Base-by-base conservation (phyloP, 2,113 vertebrate species). In the Setophaga coronata region DNA sequence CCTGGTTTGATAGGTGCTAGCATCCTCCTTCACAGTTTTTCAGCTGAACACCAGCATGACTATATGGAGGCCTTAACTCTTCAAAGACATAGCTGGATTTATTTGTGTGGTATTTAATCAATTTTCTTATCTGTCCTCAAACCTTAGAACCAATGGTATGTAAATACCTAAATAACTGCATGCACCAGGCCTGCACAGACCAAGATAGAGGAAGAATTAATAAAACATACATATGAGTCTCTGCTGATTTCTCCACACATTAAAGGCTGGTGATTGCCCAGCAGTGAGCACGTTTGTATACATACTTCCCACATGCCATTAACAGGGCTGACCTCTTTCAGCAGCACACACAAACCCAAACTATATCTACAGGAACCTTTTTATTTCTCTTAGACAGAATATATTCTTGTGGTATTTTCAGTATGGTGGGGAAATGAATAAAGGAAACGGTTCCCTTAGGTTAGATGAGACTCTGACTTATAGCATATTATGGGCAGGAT, bases 111-210 rank as follows among this genome's bases (percentile, higher is more conserved):
- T 90, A 87, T 71, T 96, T 93, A 95, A 90, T 64, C 38, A 79
- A 67, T 65, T 89, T 71, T 94, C 89, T 97, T 87, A 92, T 90
- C 91, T 96, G 64, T 56, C n/a, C 60, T 96, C 53, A 90, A 91
- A 96, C 77, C 79, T 95, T 53, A 91, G 92, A 97, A 79, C 60
- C 64, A 53, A 67, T 42, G 56, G 51, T 69, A 66, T 36, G 47
- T 87, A 82, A 61, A 92, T 96, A 97, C 78, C 73, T 82, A 95
- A 79, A 89, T 94, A 82, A 95, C 74, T 77, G 51, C 62, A 60
- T n/a, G n/a, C 45, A 81, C 90, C 56, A 92, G 67, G 87, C 93
- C 85, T 87, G 89, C 77, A 94, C 31, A 84, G 71, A 58, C n/a
- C 74, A 84, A 95, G 77, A 94, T 31, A 76, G 73, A 95, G 33